phyloP scores from a whole-genome alignment of 1,140 invertebrate genomes.

The Dryas iulia region DNA sequence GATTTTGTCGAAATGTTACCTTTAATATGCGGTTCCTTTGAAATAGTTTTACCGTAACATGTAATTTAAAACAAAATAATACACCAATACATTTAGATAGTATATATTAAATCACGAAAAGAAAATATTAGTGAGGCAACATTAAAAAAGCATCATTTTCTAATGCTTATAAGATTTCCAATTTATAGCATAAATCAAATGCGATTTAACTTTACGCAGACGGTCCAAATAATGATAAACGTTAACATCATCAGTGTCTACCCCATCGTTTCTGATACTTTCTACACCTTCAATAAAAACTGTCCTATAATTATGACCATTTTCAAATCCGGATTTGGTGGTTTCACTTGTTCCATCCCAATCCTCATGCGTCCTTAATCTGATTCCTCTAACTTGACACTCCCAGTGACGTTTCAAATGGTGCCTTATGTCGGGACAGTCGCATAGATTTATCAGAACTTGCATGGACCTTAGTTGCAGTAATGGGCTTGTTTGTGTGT shows the following conservation, averaged over 20 bases:
- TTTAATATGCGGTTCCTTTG: not conserved
- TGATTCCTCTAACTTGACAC: constrained; percentile 42
- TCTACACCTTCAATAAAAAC: constrained; percentile 58
- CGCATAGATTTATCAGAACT: constrained; percentile 65
- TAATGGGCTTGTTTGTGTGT: constrained; percentile 42
- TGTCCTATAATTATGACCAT: constrained; percentile 60
- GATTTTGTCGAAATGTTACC: no score
- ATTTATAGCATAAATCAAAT: constrained; percentile 53
- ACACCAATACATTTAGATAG: no score
- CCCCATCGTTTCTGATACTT: constrained; percentile 60
- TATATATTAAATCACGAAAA: no score
- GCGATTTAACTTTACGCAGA: constrained; percentile 43
- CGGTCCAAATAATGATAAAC: constrained; percentile 56
- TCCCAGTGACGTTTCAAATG: constrained; percentile 54
- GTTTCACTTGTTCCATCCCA: constrained; percentile 69
- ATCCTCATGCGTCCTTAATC: constrained; percentile 55
- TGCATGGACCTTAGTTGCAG: constrained; percentile 61
- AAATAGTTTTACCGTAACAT: no score
- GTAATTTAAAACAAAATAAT: no score
- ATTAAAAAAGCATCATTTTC: no score
- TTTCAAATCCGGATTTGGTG: constrained; percentile 50
- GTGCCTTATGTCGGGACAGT: constrained; percentile 59
- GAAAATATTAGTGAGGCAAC: no score
- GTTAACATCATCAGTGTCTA: constrained; percentile 49
- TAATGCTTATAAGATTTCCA: constrained; percentile 52